Conservation (phyloP, 37 sponge, comb jelly and placozoan genomes). For the Chondrilla cf. caribensis region DNA sequence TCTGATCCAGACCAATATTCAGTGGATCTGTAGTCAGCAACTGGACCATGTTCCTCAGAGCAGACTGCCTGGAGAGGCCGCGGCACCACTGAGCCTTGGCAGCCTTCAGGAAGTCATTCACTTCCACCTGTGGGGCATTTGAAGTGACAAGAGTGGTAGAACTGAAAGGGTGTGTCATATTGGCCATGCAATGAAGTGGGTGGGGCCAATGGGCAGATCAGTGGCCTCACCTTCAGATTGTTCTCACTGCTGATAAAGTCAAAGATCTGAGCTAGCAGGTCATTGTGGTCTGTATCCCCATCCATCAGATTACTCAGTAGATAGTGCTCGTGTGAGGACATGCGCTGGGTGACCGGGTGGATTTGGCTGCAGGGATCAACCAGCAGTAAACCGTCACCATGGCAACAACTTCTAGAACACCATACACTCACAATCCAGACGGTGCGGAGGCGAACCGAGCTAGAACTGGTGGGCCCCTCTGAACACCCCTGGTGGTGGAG, state of each 20-base stretch:
- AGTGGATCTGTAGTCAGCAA: constrained; percentile 48
- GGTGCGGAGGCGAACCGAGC: no score
- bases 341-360: constrained; percentile 1
- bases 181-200: no score
- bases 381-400: no score
- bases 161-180: no score
- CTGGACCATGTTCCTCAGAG: constrained; percentile 76
- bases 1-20: constrained; percentile 54
- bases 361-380: not conserved
- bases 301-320: not conserved
- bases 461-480: no score
- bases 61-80: constrained; percentile 59
- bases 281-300: not conserved
- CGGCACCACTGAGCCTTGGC: constrained; percentile 66
- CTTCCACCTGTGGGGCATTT: constrained; percentile 43
- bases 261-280: constrained; percentile 7
- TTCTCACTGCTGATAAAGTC: constrained; percentile 1
- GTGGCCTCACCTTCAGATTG: not conserved
- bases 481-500: no score
- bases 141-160: not conserved
- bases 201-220: no score
- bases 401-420: no score
- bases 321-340: not conserved
- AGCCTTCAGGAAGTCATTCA: constrained; percentile 71
- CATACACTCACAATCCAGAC: no score